Conservation (phyloP, 2,797 vertebrate genomes). For the Euthynnus affinis region DNA sequence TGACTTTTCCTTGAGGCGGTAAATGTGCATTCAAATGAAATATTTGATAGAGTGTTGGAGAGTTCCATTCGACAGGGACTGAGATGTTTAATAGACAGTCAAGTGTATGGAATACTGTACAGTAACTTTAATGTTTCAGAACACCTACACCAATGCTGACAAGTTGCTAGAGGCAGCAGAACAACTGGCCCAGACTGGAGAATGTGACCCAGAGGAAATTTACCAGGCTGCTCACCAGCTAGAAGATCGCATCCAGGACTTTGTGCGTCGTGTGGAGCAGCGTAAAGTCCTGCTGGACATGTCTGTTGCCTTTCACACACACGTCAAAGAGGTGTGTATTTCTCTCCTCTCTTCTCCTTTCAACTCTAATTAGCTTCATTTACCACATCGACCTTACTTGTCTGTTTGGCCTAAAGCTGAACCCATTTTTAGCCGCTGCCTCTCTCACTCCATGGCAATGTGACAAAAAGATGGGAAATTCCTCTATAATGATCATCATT, state of each 20-base stretch:
- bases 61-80: no score
- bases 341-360: background rate
- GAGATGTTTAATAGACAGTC: background rate
- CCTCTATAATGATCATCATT: background rate
- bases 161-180: constrained; percentile 97
- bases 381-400: background rate
- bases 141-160: constrained; percentile 98
- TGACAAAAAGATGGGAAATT: background rate
- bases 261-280: constrained; percentile 96
- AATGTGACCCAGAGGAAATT: constrained; percentile 98
- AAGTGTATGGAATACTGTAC: background rate
- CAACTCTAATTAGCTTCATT: background rate
- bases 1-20: accelerated
- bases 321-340: constrained; percentile 94
- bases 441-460: background rate
- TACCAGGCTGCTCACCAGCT: constrained; percentile 98
- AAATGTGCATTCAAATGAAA: background rate
- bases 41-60: no score
- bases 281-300: constrained; percentile 97
- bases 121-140: constrained; percentile 82
- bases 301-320: constrained; percentile 98
- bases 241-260: constrained; percentile 97
- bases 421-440: background rate
- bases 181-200: constrained; percentile 96
- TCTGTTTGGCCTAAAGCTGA: constrained; percentile 7